phyloP scores from a whole-genome alignment of 2,113 vertebrate species.

The Cacatua alba region DNA sequence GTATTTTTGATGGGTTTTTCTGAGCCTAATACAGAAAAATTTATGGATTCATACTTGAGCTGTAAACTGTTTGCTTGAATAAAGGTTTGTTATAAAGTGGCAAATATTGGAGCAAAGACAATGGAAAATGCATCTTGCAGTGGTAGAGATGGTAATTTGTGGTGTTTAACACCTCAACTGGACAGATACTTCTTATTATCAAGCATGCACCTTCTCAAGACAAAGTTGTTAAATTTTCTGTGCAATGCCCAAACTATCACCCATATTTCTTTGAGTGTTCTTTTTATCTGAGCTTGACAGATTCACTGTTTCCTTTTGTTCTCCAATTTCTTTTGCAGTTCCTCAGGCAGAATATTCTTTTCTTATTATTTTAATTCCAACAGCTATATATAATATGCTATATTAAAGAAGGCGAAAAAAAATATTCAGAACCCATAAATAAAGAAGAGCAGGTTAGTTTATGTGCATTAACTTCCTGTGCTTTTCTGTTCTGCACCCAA shows the following conservation, averaged over 20 bases:
- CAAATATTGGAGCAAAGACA: background rate
- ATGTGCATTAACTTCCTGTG: background rate
- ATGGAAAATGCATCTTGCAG: background rate
- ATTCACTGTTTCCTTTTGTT: background rate
- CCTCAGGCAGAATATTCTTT: background rate
- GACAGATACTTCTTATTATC: background rate
- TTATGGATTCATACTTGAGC: background rate
- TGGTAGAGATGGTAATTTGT: background rate
- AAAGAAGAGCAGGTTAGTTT: background rate
- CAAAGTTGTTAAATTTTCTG: background rate
- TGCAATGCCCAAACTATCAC: background rate
- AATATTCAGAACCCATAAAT: conserved; percentile 1
- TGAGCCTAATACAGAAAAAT: background rate
- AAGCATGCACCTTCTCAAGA: background rate
- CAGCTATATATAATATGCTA: background rate
- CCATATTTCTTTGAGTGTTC: background rate
- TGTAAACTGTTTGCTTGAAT: background rate
- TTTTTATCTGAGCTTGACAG: conserved; percentile 9
- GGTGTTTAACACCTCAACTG: background rate
- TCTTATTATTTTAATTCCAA: background rate
- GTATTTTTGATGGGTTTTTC: background rate
- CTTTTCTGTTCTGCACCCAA: background rate
- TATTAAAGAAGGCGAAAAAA: background rate
- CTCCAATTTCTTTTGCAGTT: background rate
- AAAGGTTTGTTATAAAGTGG: background rate